Conservation (phyloP, 2,888 invertebrate species). For the Stenodema calcarata region DNA sequence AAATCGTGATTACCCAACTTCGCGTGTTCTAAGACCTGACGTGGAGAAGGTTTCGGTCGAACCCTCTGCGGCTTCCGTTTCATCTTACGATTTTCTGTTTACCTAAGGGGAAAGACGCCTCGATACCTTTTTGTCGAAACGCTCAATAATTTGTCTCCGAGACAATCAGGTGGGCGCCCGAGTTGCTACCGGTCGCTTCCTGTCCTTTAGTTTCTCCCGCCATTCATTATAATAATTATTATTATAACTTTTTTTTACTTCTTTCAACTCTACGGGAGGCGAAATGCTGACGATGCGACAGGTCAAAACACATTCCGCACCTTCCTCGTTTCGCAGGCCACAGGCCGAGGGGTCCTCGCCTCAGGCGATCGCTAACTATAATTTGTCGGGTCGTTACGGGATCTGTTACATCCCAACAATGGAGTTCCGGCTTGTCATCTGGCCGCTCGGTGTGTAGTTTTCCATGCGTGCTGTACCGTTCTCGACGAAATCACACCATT, state of each 20-base stretch:
- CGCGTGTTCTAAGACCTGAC: background rate
- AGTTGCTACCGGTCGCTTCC: background rate
- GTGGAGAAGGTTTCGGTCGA: background rate
- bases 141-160: background rate
- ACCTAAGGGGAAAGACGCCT: background rate
- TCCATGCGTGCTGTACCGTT: too few relatives aligned
- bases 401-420: background rate
- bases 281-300: background rate
- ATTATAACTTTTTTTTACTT: too few relatives aligned
- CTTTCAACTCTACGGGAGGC: background rate
- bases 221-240: background rate
- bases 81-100: background rate
- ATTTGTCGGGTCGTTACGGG: background rate
- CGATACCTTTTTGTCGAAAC: background rate
- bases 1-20: background rate
- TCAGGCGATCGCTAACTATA: background rate
- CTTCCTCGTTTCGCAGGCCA: background rate
- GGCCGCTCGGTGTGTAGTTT: too few relatives aligned
- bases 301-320: background rate
- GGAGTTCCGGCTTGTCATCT: too few relatives aligned
- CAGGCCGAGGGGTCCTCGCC: background rate
- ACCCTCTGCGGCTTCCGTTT: background rate
- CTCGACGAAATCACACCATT: too few relatives aligned
- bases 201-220: background rate
- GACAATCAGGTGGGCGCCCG: background rate